Percentiles rank a stretch among this genome's conserved stretches.
These are phyloP conservation scores for Lepus europaeus DNA, from an alignment of 2,113 vertebrate genomes.

Conservation along the genomic window DNA sequence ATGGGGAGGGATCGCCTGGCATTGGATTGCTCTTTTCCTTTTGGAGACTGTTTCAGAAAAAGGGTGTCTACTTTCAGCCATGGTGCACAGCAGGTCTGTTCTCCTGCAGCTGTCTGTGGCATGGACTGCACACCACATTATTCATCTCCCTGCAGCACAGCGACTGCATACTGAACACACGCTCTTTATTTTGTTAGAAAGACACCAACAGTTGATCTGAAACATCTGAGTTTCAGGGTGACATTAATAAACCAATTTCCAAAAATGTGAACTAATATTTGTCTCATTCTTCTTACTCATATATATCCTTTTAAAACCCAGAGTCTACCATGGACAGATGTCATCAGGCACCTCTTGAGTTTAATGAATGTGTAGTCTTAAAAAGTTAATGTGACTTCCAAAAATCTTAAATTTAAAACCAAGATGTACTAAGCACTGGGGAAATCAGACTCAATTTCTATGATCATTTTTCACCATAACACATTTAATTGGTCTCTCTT, in stretches of 20 bases:
- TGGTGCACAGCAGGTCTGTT: background rate
- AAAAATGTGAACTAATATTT: slow-evolving; percentile 21
- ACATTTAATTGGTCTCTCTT: slow-evolving; percentile 36
- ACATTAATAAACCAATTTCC: background rate
- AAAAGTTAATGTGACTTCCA: slow-evolving; percentile 15
- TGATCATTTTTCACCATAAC: slow-evolving; percentile 49
- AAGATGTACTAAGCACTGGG: background rate
- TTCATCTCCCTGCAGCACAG: background rate
- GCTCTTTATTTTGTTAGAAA: background rate
- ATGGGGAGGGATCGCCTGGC: too few relatives aligned
- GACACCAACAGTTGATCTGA: background rate
- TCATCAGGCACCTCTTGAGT: background rate
- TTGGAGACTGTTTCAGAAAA: background rate
- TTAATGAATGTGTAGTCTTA: background rate
- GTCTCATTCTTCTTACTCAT: background rate
- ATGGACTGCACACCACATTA: background rate
- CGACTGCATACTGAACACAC: background rate
- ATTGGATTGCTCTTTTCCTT: background rate
- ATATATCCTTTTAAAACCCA: background rate
- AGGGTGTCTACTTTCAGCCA: background rate
- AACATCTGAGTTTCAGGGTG: background rate
- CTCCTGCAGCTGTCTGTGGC: background rate
- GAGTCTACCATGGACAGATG: background rate
- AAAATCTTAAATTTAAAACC: slow-evolving; percentile 52
- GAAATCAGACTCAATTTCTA: slow-evolving; percentile 53